Evolutionary conservation across 2,888 invertebrate species (phyloP).

Genomic region (Rhagonycha lutea): DNA sequence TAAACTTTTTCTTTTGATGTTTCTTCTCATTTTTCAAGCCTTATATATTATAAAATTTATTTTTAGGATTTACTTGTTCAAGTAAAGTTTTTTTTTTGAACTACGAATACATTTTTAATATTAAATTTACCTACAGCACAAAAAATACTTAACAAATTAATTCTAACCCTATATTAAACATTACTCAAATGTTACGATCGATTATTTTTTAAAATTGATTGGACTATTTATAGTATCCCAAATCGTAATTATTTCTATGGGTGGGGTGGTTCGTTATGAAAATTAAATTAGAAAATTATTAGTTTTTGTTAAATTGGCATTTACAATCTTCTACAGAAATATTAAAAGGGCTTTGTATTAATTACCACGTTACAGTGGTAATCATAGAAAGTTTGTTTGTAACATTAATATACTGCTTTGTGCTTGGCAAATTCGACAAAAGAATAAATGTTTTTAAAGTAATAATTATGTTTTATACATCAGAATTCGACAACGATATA

Average conservation of each 20-base stretch:
- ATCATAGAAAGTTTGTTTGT: background rate
- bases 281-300: background rate
- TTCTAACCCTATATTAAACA: background rate
- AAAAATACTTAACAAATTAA: background rate
- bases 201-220: background rate
- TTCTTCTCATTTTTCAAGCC: background rate
- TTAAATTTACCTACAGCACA: background rate
- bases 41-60: background rate
- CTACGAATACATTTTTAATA: background rate
- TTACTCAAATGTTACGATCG: background rate
- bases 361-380: background rate
- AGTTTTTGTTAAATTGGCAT: background rate
- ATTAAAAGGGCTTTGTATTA: background rate
- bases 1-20: no score
- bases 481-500: conserved; percentile 5
- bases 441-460: background rate
- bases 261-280: background rate
- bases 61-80: background rate
- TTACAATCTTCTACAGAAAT: background rate
- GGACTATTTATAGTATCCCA: background rate
- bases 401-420: background rate
- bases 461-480: conserved; percentile 5
- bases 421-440: background rate
- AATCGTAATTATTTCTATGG: background rate
- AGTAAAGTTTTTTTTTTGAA: background rate